These are phyloP conservation scores for Caenorhabditis remanei DNA, from an alignment of 1,140 invertebrate species.

Conservation along the genomic window DNA sequence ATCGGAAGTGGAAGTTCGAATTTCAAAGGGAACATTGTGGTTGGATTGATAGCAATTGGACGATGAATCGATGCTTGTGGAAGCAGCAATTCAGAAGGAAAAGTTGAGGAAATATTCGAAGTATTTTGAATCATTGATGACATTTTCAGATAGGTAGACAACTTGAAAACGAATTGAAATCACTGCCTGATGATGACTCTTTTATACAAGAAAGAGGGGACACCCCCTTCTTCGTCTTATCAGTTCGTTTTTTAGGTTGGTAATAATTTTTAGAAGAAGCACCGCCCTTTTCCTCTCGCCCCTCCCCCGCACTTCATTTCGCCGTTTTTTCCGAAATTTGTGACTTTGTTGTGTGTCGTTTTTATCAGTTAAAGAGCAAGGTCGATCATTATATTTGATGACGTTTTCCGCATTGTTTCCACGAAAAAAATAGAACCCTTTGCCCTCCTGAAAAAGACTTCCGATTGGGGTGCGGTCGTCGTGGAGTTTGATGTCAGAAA, in stretches of 20 bases:
- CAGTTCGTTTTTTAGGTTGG: conserved; percentile 36
- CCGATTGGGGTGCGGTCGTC: conserved; percentile 37
- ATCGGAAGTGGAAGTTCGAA: background rate
- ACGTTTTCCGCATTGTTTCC: background rate
- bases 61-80: conserved; percentile 7
- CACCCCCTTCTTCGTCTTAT: conserved; percentile 21
- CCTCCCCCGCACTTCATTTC: conserved; percentile 51
- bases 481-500: conserved; percentile 21
- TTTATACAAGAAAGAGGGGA: conserved; percentile 28
- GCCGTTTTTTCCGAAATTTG: conserved; percentile 40
- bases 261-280: conserved; percentile 24
- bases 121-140: conserved; percentile 15
- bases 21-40: background rate
- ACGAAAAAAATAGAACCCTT: conserved; percentile 2
- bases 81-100: background rate
- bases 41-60: conserved; percentile 37
- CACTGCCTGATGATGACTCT: conserved; percentile 1
- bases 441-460: background rate
- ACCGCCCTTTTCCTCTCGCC: conserved; percentile 12
- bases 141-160: background rate
- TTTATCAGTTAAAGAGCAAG: conserved; percentile 20
- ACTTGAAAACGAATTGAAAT: background rate
- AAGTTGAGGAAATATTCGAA: background rate
- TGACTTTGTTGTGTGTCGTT: conserved; percentile 13
- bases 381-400: background rate